Percentiles rank a stretch among this genome's conserved stretches.
phyloP scores from a whole-genome alignment of 2,888 invertebrate genomes.

The Cecidostiba fungosa region DNA sequence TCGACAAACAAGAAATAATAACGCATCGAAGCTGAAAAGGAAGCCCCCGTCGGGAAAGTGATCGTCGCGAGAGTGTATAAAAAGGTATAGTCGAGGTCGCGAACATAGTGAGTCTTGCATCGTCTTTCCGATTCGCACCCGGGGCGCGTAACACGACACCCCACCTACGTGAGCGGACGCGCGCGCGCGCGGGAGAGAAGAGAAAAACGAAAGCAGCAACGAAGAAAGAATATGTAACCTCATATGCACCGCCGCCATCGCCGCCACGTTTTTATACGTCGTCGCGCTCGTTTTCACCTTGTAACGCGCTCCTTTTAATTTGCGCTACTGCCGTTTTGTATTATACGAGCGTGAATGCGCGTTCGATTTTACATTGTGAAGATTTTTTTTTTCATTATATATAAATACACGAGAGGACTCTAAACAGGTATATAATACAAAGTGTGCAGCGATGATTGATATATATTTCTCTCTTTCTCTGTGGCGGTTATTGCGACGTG shows the following conservation, averaged over 20 bases:
- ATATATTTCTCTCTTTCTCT: neutral
- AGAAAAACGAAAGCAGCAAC: constrained; percentile 20
- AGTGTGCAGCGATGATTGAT: neutral
- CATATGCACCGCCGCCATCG: neutral
- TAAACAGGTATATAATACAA: neutral
- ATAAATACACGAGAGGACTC: neutral
- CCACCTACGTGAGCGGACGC: constrained; percentile 20
- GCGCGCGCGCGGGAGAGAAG: constrained; percentile 1
- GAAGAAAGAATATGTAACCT: constrained; percentile 24
- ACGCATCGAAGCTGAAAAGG: neutral
- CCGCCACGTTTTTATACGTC: constrained; percentile 3
- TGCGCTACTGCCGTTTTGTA: neutral
- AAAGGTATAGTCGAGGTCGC: constrained; percentile 15
- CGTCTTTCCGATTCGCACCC: constrained; percentile 62
- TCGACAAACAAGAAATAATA: too few species aligned
- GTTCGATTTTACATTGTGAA: neutral
- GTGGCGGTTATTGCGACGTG: neutral
- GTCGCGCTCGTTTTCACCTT: constrained; percentile 24
- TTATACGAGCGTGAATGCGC: neutral
- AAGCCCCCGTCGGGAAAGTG: neutral
- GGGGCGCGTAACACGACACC: constrained; percentile 68
- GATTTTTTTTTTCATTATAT: neutral
- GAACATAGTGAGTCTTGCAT: constrained; percentile 57
- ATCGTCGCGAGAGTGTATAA: neutral
- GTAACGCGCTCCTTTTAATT: constrained; percentile 6